A percentile compares a stretch with the other conserved stretches of the same genome.
Evolutionary conservation across 1,140 invertebrate genomes (phyloP).

Genomic region (Drosophila murphyi): DNA sequence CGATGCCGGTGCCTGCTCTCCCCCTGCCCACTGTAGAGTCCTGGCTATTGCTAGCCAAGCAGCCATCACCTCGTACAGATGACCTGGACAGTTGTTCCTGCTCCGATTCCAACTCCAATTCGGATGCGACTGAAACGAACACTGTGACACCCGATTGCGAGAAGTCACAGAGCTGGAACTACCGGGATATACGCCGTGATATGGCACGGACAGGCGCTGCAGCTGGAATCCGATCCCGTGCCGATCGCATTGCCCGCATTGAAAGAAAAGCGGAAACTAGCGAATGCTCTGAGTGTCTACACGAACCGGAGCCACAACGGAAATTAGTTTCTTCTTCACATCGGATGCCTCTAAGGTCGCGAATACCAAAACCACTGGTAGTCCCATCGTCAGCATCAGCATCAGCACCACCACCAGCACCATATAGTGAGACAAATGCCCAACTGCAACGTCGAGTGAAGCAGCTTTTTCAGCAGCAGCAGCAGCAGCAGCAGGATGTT

Average conservation of each 20-base stretch:
- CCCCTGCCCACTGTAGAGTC: conserved; percentile 61
- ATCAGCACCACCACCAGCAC: background rate
- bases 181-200: conserved; percentile 50
- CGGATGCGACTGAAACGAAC: conserved; percentile 42
- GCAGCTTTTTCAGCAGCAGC: conserved; percentile 43
- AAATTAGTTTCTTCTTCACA: background rate
- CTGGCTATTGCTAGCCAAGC: conserved; percentile 61
- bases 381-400: background rate
- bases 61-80: conserved; percentile 3
- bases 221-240: conserved; percentile 58
- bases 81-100: conserved; percentile 38
- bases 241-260: conserved; percentile 75
- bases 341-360: conserved; percentile 17
- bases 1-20: conserved; percentile 15
- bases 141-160: conserved; percentile 52
- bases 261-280: conserved; percentile 41
- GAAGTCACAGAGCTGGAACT: conserved; percentile 67
- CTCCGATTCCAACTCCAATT: conserved; percentile 42
- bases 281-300: conserved; percentile 20
- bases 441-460: conserved; percentile 48
- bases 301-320: conserved; percentile 28
- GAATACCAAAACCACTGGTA: conserved; percentile 48
- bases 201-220: conserved; percentile 14
- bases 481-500: conserved; percentile 24
- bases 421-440: conserved; percentile 46